Percentiles rank a stretch among this genome's conserved stretches.
These are phyloP conservation scores for Onychorhynchus coronatus DNA, from an alignment of 2,113 vertebrate species.

Conservation along the genomic window DNA sequence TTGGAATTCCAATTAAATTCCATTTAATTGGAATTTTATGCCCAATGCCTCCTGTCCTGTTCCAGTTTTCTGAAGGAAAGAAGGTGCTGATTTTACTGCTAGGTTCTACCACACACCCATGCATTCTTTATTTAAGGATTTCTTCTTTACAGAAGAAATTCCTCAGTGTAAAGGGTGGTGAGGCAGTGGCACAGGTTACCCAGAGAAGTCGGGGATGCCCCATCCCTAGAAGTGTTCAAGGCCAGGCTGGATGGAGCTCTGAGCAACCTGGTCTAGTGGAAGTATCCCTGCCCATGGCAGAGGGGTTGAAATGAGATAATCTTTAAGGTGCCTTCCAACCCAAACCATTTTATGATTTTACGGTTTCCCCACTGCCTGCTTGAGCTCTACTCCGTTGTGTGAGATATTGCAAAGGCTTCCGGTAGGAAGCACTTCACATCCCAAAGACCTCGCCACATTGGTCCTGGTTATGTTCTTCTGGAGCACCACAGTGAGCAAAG, in stretches of 20 bases:
- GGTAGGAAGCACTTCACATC: background rate
- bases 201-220: background rate
- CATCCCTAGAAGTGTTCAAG: background rate
- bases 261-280: background rate
- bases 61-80: background rate
- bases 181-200: background rate
- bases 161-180: background rate
- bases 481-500: background rate
- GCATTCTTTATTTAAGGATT: background rate
- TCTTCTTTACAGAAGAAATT: background rate
- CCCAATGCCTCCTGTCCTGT: background rate
- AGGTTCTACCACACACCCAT: background rate
- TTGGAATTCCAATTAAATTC: too few species aligned
- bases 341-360: background rate
- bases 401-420: background rate
- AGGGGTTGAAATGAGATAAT: background rate
- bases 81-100: background rate
- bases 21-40: too few species aligned
- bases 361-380: background rate
- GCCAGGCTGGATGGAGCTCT: background rate
- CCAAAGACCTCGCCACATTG: rapidly evolving
- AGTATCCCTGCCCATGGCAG: background rate
- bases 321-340: background rate
- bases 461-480: background rate
- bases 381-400: background rate